phyloP scores from a whole-genome alignment of 2,113 vertebrate genomes.

The Campylomormyrus numenius region DNA sequence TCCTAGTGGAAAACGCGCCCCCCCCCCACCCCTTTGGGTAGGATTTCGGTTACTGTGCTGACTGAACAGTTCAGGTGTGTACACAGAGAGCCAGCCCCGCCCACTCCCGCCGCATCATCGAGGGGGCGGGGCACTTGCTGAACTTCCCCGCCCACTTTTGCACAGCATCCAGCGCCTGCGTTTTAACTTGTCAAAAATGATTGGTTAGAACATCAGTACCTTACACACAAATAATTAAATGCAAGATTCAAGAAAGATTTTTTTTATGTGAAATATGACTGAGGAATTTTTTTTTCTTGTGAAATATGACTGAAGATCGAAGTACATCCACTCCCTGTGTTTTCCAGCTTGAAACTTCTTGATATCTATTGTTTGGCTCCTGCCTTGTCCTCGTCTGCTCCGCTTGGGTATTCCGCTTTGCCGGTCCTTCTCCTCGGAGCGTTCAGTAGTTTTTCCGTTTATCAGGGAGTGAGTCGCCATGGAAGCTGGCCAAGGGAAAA shows the following conservation, averaged over 20 bases:
- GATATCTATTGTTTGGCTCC: constrained; percentile 20
- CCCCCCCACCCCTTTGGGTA: not conserved
- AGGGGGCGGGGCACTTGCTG: not conserved
- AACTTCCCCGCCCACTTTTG: not conserved
- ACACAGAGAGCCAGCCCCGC: not conserved
- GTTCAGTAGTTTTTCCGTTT: constrained; percentile 30
- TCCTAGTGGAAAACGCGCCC: not conserved
- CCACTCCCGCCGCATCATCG: not conserved
- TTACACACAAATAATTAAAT: not conserved
- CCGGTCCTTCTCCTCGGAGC: constrained; percentile 33
- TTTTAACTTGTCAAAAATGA: not conserved
- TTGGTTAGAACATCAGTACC: not conserved
- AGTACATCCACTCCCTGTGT: not conserved
- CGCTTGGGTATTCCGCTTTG: constrained; percentile 24
- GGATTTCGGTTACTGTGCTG: not conserved
- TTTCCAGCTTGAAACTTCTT: not conserved
- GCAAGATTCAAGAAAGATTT: not conserved
- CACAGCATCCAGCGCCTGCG: not conserved
- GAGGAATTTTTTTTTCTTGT: not conserved
- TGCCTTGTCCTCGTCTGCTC: not conserved
- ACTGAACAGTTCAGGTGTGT: not conserved
- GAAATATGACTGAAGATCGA: not conserved
- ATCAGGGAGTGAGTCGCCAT: constrained; percentile 10
- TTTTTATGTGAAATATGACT: not conserved
- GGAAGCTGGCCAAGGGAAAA: constrained; percentile 10